A percentile compares a stretch with the other conserved stretches of the same genome.
phyloP scores from a whole-genome alignment of 2,888 invertebrate species.

The Ectemnius lituratus region DNA sequence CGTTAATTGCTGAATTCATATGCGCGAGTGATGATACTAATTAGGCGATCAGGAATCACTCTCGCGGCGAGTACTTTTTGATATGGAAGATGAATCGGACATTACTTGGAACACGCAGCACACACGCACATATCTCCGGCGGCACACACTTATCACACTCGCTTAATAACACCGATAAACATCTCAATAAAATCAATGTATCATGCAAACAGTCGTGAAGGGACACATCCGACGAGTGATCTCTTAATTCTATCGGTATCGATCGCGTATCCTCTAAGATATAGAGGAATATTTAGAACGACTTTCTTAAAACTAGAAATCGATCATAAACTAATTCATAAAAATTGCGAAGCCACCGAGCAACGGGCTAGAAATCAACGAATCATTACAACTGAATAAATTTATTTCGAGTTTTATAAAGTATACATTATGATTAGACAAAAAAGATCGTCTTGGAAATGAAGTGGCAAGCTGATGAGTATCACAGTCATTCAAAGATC shows the following conservation, averaged over 20 bases:
- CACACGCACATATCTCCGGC: too few relatives aligned
- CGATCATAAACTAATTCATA: background rate
- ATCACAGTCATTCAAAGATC: conserved; percentile 47
- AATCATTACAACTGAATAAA: background rate
- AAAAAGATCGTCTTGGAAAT: conserved; percentile 12
- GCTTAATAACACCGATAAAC: conserved; percentile 56
- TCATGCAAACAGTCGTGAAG: conserved; percentile 47
- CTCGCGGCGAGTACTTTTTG: conserved; percentile 27
- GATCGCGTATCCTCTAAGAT: conserved; percentile 35
- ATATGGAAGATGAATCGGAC: conserved; percentile 23
- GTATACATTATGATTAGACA: background rate
- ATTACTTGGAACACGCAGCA: too few relatives aligned
- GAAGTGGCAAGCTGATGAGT: conserved; percentile 28
- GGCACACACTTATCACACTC: conserved; percentile 24
- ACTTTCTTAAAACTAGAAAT: background rate
- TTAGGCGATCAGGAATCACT: conserved; percentile 38
- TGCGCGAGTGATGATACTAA: conserved; percentile 17
- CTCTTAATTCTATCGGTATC: conserved; percentile 24
- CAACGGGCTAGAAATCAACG: conserved; percentile 24
- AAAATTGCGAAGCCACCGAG: conserved; percentile 27
- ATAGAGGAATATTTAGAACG: conserved; percentile 18
- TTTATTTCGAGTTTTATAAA: background rate
- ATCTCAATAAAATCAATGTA: conserved; percentile 61
- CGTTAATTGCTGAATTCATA: background rate
- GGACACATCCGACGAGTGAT: conserved; percentile 31